These are phyloP conservation scores for Petrocephalus microphthalmus DNA, from an alignment of 2,113 vertebrate species.

Conservation along the genomic window DNA sequence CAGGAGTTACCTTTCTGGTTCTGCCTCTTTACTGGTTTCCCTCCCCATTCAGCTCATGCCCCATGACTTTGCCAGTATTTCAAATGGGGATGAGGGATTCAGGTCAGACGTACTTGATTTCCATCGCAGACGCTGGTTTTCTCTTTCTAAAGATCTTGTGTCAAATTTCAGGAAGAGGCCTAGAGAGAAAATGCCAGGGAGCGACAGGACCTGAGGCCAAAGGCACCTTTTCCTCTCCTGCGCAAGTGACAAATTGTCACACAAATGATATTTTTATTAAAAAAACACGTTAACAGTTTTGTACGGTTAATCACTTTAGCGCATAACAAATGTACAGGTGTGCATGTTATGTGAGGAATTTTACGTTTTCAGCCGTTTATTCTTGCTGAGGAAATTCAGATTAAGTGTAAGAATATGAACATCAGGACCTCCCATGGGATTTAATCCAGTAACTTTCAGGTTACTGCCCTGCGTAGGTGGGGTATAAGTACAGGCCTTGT, in stretches of 20 bases:
- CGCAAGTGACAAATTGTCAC: not conserved
- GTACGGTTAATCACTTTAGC: not conserved
- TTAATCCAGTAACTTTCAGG: not conserved
- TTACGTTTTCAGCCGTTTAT: not conserved
- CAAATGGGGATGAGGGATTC: not conserved
- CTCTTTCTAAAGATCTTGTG: not conserved
- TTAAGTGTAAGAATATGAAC: not conserved
- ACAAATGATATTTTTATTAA: not conserved
- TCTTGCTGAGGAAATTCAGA: not conserved
- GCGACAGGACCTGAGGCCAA: not conserved
- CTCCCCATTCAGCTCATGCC: not conserved
- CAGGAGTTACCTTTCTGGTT: not conserved
- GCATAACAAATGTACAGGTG: not conserved
- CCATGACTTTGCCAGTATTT: not conserved
- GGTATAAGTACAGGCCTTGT: not conserved
- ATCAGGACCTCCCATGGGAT: not conserved
- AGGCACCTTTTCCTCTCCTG: not conserved
- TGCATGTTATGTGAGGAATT: not conserved
- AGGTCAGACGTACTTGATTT: constrained; percentile 4
- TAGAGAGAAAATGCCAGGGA: not conserved
- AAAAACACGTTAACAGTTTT: not conserved
- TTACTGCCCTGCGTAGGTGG: not conserved
- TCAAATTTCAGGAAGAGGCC: constrained; percentile 1
- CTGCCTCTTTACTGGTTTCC: not conserved
- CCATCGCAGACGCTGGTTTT: not conserved